Evolutionary conservation across 23 tunicate species (phyloP), one percentile per base, ranked within the genome.

Genomic region (Styela clava): DNA sequence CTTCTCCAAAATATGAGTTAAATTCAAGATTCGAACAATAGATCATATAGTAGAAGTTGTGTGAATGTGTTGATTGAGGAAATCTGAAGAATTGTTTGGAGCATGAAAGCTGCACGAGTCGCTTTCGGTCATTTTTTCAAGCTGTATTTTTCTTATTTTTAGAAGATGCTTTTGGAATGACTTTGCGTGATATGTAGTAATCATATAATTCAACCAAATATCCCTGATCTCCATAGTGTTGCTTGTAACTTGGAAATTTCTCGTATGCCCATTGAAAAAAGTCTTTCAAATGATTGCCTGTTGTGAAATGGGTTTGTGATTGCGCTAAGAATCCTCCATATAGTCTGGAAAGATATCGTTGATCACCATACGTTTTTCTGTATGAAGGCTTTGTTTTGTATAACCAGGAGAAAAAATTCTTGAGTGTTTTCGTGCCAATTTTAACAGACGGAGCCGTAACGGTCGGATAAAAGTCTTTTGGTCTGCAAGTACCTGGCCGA

Each of bases 251-350:
- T 20, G 81, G 81, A 44, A 76, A 76, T 23, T 76, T 52, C 18
- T 25, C 33, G 64, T 76, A 76, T 9, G 81, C 65, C 81, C 81
- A 76, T 76, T 76, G 16, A 29, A 76, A 76, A 52, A 76, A 76
- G 27, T 76, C 30, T 26, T 36, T 76, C 65, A 76, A 52, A 27
- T 76, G 81, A 76, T 76, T 26, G 1, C 81, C 81, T 24, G 63
- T 44, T 5, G 64, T 21, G 16, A 52, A 25, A 52, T 28, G 31
- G 20, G 35, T 51, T 44, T 16, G 64, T 21, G 35, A 23, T 25
- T 76, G 27, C 44, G 25, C 29, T 27, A 76, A 1, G 27, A 44
- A 76, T 24, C n/a, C 31, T 2, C 31, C 64, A 56, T 76, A 76
- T 9, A 76, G 21, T 16, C 31, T 12, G 9, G 81, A 76, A 22